Base-by-base conservation (phyloP, 2,888 invertebrate species). In the Drosophila niveifrons region DNA sequence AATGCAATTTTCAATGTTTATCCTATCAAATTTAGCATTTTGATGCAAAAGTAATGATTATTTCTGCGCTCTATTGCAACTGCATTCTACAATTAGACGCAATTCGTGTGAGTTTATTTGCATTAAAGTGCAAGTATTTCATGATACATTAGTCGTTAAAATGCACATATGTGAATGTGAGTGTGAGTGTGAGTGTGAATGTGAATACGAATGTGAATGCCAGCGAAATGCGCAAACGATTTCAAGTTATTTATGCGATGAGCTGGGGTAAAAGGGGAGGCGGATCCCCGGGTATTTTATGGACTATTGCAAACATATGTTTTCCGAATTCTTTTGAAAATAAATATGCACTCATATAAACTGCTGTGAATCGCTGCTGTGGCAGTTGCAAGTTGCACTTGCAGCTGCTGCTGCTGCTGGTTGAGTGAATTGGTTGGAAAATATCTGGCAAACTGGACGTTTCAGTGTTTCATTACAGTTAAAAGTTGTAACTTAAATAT, bases 211-310 rank as follows among this genome's bases (percentile, higher is more conserved):
- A n/a, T 23, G n/a, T 52, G 53, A 58, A 18, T 61, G 56, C 51
- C 46, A 44, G 50, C 53, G 47, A 61, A 57, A 61, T 56, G 66
- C 44, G 72, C 61, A 72, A 56, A 62, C 66, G 15, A 47, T 56
- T 56, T 18, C 47, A 23, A 56, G 28, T 41, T 55, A 36, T 46
- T 46, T 36, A 18, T 17, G 44, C 15, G 29, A 47, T 7, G 18
- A 4, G 31, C 15, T 31, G 56, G 31, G 46, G 1, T 8, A 47
- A n/a, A n/a, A 2, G 36, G n/a, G 48, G 4, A 34, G 28, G 52
- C 15, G 48, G 10, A 56, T 36, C 29, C 11, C 4, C 1, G 18
- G 23, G 15, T 18, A 58, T 36, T 58, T 51, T 52, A 51, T 65
- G 65, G 59, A 39, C 63, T 65, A 43, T 51, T 65, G 59, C 36